phyloP scores from a whole-genome alignment of 2,888 invertebrate species.

The Acanthosepion pharaonis region DNA sequence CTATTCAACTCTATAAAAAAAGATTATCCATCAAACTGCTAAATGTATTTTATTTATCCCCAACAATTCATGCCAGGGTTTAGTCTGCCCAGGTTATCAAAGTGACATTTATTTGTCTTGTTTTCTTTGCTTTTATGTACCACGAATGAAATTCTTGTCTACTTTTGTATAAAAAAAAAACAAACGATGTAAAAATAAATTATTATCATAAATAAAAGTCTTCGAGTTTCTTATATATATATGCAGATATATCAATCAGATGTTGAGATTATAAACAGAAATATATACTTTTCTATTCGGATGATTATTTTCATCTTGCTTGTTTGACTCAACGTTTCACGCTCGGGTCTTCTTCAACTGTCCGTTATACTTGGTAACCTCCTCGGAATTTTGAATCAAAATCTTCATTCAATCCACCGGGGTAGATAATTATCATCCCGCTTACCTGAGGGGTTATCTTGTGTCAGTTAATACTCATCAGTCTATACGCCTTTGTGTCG shows the following conservation, averaged over 20 bases:
- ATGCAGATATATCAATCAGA: neutral
- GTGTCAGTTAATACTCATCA: too few relatives aligned
- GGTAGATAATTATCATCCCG: too few relatives aligned
- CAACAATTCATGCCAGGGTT: neutral
- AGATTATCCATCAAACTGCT: neutral
- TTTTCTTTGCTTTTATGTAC: neutral
- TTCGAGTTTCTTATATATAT: neutral
- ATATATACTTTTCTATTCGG: too few relatives aligned
- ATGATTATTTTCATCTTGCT: too few relatives aligned
- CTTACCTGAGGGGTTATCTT: too few relatives aligned
- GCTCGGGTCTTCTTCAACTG: too few relatives aligned
- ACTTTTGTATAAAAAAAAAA: neutral
- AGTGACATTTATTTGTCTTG: neutral
- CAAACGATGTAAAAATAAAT: constrained; percentile 21
- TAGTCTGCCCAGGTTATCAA: neutral
- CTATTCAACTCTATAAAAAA: neutral
- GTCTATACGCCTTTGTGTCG: too few relatives aligned
- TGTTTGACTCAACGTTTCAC: too few relatives aligned
- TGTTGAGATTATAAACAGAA: too few relatives aligned
- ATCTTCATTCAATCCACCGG: too few relatives aligned
- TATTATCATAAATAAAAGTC: neutral
- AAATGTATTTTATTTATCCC: neutral
- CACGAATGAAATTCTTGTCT: neutral
- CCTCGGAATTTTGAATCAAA: too few relatives aligned
- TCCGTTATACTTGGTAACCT: too few relatives aligned